phyloP scores from a whole-genome alignment of 2,888 invertebrate genomes.

The Aproaerema taeniolella region DNA sequence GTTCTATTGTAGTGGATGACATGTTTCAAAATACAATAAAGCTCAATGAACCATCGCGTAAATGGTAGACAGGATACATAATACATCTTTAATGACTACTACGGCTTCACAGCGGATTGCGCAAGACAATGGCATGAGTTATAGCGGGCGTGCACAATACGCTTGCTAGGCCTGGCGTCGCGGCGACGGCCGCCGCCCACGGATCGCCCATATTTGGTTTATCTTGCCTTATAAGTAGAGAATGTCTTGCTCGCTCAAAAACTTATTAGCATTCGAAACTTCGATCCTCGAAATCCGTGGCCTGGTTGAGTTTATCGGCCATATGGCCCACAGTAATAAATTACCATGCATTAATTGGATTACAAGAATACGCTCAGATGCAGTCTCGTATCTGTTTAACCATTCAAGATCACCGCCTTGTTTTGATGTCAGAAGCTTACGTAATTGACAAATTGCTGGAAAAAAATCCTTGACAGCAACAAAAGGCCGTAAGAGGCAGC shows the following conservation, averaged over 20 bases:
- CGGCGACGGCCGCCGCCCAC: slow-evolving; percentile 60
- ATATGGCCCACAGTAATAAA: slow-evolving; percentile 35
- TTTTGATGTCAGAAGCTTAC: slow-evolving; percentile 23
- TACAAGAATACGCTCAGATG: neutral
- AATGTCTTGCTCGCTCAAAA: slow-evolving; percentile 43
- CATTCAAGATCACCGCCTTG: slow-evolving; percentile 1
- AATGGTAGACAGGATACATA: slow-evolving; percentile 58
- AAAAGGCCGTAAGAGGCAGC: slow-evolving; percentile 29
- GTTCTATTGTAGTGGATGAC: slow-evolving; percentile 6
- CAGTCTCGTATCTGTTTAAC: neutral
- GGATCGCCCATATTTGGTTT: slow-evolving; percentile 46
- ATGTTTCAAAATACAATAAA: slow-evolving; percentile 27
- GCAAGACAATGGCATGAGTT: slow-evolving; percentile 59
- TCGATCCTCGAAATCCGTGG: slow-evolving; percentile 43
- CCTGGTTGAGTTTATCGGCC: slow-evolving; percentile 32
- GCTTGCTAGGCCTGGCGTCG: slow-evolving; percentile 28
- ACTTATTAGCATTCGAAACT: slow-evolving; percentile 49
- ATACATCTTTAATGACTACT: slow-evolving; percentile 49
- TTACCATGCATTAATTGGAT: slow-evolving; percentile 4
- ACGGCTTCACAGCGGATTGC: slow-evolving; percentile 46
- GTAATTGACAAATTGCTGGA: slow-evolving; percentile 25
- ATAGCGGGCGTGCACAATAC: slow-evolving; percentile 38
- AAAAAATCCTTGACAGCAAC: slow-evolving; percentile 37
- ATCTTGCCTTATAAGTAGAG: slow-evolving; percentile 63
- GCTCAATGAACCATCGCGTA: slow-evolving; percentile 56